phyloP scores from a whole-genome alignment of 2,113 vertebrate genomes.

The Seriola quinqueradiata region DNA sequence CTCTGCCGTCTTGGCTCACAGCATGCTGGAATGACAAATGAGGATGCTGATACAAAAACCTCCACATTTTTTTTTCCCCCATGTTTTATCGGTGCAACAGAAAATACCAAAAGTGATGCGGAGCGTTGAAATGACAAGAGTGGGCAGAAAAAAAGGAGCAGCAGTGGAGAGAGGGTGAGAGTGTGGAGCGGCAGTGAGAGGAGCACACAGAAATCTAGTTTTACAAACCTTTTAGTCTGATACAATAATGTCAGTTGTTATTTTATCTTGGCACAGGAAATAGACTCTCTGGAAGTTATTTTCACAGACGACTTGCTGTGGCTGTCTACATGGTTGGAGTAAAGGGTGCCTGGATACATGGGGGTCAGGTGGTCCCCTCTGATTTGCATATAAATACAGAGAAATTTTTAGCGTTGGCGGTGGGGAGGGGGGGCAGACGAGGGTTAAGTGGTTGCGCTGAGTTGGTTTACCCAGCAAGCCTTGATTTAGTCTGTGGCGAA shows the following conservation, averaged over 20 bases:
- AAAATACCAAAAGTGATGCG: constrained; percentile 12
- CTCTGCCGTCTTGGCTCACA: constrained; percentile 23
- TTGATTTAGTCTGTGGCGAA: constrained; percentile 78
- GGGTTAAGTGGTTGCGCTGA: constrained; percentile 78
- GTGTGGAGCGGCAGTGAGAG: neutral
- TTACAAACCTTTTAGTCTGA: constrained; percentile 16
- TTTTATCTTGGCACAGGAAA: constrained; percentile 12
- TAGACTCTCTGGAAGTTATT: constrained; percentile 16
- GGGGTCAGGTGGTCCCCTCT: constrained; percentile 54
- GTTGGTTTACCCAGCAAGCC: constrained; percentile 76
- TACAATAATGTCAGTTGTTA: constrained; percentile 21
- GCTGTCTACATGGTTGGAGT: constrained; percentile 3
- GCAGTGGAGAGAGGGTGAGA: neutral
- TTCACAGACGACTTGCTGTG: constrained; percentile 3
- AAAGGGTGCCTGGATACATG: constrained; percentile 13
- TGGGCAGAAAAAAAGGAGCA: neutral
- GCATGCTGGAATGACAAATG: constrained; percentile 35
- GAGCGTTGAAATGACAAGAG: neutral
- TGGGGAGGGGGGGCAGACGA: constrained; percentile 58
- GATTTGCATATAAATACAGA: constrained; percentile 77
- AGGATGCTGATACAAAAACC: constrained; percentile 20
- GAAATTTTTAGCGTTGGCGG: constrained; percentile 58
- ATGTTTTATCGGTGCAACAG: neutral
- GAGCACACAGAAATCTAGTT: neutral
- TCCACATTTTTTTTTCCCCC: neutral